Percentiles rank a stretch among this genome's conserved stretches.
phyloP scores from a whole-genome alignment of 2,113 vertebrate species.

The Beaufortia kweichowensis region DNA sequence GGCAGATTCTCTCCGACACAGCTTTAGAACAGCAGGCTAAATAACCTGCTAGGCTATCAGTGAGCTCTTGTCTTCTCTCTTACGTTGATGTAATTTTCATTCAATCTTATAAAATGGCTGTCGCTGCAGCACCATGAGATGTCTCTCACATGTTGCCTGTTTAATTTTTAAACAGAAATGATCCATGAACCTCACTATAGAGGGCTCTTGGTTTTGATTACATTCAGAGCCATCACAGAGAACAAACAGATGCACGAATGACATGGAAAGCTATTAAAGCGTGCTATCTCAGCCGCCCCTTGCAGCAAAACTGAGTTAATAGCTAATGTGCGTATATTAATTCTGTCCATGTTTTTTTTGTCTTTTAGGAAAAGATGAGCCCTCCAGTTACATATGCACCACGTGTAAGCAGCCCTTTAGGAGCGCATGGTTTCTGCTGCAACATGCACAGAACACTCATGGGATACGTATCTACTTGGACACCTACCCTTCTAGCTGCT shows the following conservation, averaged over 20 bases:
- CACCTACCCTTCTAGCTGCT: constrained; percentile 88
- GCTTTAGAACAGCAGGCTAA: constrained; percentile 42
- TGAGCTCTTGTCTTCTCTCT: constrained; percentile 38
- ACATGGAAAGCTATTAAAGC: constrained; percentile 50
- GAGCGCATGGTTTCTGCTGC: constrained; percentile 99
- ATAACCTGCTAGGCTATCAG: constrained; percentile 51
- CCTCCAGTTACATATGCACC: constrained; percentile 99
- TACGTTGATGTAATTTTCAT: constrained; percentile 52
- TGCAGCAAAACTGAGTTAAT: constrained; percentile 30
- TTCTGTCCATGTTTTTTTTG: constrained; percentile 54
- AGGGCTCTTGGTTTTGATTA: constrained; percentile 53
- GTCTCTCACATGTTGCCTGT: constrained; percentile 49
- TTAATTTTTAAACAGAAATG: constrained; percentile 56
- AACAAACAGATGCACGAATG: constrained; percentile 48
- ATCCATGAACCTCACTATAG: constrained; percentile 52
- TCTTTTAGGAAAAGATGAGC: constrained; percentile 94
- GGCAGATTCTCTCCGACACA: constrained; percentile 38
- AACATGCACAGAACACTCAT: constrained; percentile 97
- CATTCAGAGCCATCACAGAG: constrained; percentile 47
- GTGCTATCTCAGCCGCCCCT: constrained; percentile 36
- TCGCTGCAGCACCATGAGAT: constrained; percentile 28
- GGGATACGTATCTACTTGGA: constrained; percentile 99
- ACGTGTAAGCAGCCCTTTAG: constrained; percentile 98
- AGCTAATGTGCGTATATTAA: constrained; percentile 39
- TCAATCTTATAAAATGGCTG: constrained; percentile 56